Percentiles rank a stretch among this genome's conserved stretches.
Conservation (phyloP, 2,797 vertebrate species). For the Lutjanus campechanus region DNA sequence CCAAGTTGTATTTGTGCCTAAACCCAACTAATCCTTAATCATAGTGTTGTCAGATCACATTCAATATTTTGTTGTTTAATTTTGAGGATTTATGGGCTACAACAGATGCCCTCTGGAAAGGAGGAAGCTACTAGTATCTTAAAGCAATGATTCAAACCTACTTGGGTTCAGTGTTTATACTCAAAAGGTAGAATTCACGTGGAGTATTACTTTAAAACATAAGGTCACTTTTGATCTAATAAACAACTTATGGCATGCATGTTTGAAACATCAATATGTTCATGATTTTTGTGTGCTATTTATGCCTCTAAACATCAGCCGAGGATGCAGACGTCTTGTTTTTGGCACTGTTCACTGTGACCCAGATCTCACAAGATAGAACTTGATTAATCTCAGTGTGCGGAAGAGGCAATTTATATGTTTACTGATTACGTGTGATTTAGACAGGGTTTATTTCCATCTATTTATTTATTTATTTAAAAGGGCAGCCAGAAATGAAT, state of each 20-base stretch:
- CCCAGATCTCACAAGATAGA: slow-evolving; percentile 62
- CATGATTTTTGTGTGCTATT: background rate
- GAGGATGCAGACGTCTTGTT: slow-evolving; percentile 38
- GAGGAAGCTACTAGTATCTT: background rate
- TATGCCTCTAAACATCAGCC: slow-evolving; percentile 10
- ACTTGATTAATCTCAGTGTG: slow-evolving; percentile 60
- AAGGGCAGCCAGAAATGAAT: background rate
- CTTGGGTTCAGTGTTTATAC: background rate
- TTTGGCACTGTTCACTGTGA: slow-evolving; percentile 55
- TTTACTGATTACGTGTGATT: slow-evolving; percentile 47
- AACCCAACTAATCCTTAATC: too few relatives aligned
- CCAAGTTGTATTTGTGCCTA: too few relatives aligned
- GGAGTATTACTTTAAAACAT: background rate
- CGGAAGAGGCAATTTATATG: slow-evolving; percentile 15
- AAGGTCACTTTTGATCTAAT: background rate
- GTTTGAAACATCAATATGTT: background rate
- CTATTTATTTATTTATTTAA: background rate
- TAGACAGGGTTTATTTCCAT: slow-evolving; percentile 1
- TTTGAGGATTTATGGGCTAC: background rate
- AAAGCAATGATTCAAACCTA: background rate
- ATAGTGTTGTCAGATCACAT: too few relatives aligned
- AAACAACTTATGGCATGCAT: background rate
- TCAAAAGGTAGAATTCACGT: background rate
- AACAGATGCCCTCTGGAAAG: background rate
- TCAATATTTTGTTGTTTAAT: background rate